These are phyloP conservation scores for Acropora tenuis DNA, from an alignment of 64 coral and sea anemone species.

Conservation along the genomic window DNA sequence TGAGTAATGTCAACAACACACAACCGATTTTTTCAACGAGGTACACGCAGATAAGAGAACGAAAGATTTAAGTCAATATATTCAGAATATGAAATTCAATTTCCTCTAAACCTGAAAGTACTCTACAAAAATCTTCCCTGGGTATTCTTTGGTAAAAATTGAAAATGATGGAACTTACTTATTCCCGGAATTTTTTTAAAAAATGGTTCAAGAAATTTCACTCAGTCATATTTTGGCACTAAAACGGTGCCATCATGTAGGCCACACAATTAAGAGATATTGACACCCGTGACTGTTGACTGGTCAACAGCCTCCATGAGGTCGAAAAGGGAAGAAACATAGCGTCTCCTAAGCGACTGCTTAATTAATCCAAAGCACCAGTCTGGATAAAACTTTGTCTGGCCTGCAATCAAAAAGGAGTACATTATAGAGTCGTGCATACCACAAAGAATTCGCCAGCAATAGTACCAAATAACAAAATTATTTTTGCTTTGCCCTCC, in stretches of 20 bases:
- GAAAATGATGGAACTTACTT: slow-evolving; percentile 29
- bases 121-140: slow-evolving; percentile 33
- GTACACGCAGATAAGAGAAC: too few species aligned
- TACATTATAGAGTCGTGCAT: slow-evolving; percentile 48
- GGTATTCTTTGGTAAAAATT: slow-evolving; percentile 45
- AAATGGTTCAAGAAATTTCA: too few species aligned
- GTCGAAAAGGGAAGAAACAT: too few species aligned
- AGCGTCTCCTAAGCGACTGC: too few species aligned
- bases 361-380: too few species aligned
- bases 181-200: too few species aligned
- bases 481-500: not conserved
- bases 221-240: not conserved
- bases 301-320: too few species aligned
- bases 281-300: too few species aligned
- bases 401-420: slow-evolving; percentile 34
- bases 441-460: not conserved
- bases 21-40: too few species aligned
- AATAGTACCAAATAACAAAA: too few species aligned
- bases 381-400: too few species aligned
- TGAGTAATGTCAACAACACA: not conserved
- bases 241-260: not conserved
- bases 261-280: not conserved
- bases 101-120: slow-evolving; percentile 24
- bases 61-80: too few species aligned
- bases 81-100: slow-evolving; percentile 31